A percentile compares a stretch with the other conserved stretches of the same genome.
phyloP scores from a whole-genome alignment of 2,888 invertebrate species.

The Drosophila setosimentum region DNA sequence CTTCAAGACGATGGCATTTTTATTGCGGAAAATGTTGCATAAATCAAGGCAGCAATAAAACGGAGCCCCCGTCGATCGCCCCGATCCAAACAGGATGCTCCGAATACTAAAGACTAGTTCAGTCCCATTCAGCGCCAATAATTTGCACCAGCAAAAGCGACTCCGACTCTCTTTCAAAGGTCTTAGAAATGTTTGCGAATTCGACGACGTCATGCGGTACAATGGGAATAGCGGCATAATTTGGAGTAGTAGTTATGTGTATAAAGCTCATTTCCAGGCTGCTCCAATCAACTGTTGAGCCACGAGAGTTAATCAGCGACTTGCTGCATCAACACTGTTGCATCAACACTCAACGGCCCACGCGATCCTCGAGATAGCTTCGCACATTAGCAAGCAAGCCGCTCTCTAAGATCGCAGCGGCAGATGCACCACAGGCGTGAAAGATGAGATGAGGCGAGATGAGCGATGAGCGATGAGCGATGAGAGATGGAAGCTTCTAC shows the following conservation, averaged over 20 bases:
- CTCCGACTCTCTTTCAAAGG: slow-evolving; percentile 22
- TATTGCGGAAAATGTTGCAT: slow-evolving; percentile 80
- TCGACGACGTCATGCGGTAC: slow-evolving; percentile 60
- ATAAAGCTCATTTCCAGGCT: slow-evolving; percentile 47
- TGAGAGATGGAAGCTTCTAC: slow-evolving; percentile 23
- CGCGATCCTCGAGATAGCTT: slow-evolving; percentile 53
- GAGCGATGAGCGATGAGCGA: slow-evolving; percentile 10
- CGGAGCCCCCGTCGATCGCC: slow-evolving; percentile 58
- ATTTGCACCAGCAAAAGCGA: slow-evolving; percentile 64
- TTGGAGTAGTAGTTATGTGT: slow-evolving; percentile 37
- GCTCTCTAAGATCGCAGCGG: slow-evolving; percentile 56
- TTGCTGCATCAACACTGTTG: slow-evolving; percentile 60
- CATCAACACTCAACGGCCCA: slow-evolving; percentile 54
- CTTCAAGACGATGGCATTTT: slow-evolving; percentile 76
- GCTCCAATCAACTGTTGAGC: slow-evolving; percentile 53
- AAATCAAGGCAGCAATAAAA: slow-evolving; percentile 80
- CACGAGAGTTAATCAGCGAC: slow-evolving; percentile 60
- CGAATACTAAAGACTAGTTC: slow-evolving; percentile 52
- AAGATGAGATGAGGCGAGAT: slow-evolving; percentile 40
- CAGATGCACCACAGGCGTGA: slow-evolving; percentile 59
- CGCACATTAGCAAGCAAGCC: slow-evolving; percentile 66
- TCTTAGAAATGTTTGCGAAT: slow-evolving; percentile 41
- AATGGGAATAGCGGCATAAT: slow-evolving; percentile 63
- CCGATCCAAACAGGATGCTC: slow-evolving; percentile 64
- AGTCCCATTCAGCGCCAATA: slow-evolving; percentile 61